Base-by-base conservation (phyloP, 2,113 vertebrate genomes). In the Equus quagga region DNA sequence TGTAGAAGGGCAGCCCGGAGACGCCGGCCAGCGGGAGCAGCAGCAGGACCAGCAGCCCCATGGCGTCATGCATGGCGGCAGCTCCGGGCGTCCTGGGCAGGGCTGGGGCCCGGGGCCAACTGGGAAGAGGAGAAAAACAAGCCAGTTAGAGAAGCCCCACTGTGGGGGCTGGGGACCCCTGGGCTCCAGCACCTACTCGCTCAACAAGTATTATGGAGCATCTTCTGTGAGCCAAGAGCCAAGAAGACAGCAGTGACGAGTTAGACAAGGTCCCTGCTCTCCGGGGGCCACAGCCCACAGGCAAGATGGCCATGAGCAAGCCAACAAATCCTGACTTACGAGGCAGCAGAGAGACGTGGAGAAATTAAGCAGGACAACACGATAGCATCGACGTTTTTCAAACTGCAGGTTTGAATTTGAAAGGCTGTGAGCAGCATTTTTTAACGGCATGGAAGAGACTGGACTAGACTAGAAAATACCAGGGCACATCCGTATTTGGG, bases 1-100 rank as follows among this genome's bases (percentile, higher is more conserved):
- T 99, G 98, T 98, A 99, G 99, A 99, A 99, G 6, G 98, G 98
- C 65, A 96, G 96, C 51, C 97, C 95, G 4, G 94, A 94, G 65
- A 73, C 96, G 10, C 98, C 44, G 0, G 96, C 75, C 94, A 98
- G 58, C 36, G 98, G 89, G 31, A 28, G 86, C 93, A 99, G 58
- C 94, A 98, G 96, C 81, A 99, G 98, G 65, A 96, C 94, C 33
- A 97, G 95, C 70, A 97, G 80, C 95, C 98, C 96, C 99, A 99
- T 98, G 51, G 26, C 21, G 26, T 81, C 54, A 8, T 0, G 1
- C n/a, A 44, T 10, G 2, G 15, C 3, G 1, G 21, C 58, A 69
- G 79, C 0, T 0, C 86, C 89, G 36, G n/a, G 21, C 31, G 1
- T 5, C 70, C 89, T 11, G 26, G n/a, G 26, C 13, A 4, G 86